Percentiles rank a stretch among this genome's conserved stretches.
phyloP scores from a whole-genome alignment of 2,113 vertebrate genomes.

The Sander lucioperca region DNA sequence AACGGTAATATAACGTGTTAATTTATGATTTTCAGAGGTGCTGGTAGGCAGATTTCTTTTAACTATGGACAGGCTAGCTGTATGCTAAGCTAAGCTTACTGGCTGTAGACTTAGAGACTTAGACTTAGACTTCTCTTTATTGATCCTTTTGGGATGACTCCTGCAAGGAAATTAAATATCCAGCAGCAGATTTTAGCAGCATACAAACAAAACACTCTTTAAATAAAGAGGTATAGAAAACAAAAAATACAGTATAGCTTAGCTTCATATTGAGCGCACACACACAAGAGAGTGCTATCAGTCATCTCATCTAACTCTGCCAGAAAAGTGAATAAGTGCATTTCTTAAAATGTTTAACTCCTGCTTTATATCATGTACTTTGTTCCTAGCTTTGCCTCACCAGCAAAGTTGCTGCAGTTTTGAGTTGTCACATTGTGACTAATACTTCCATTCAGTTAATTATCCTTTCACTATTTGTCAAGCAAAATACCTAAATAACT shows the following conservation, averaged over 20 bases:
- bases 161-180: no score
- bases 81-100: not conserved
- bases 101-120: no score
- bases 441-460: not conserved
- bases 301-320: not conserved
- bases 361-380: not conserved
- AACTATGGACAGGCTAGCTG: not conserved
- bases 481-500: not conserved
- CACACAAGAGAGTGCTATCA: not conserved
- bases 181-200: no score
- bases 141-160: no score
- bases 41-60: not conserved
- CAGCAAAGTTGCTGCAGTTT: no score
- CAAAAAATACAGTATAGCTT: no score
- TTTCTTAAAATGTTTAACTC: not conserved
- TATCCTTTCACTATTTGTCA: not conserved
- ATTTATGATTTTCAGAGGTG: no score
- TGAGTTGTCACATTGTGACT: not conserved
- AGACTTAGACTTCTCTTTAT: no score
- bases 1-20: not conserved
- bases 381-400: not conserved
- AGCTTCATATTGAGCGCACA: no score
- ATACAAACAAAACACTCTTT: no score
- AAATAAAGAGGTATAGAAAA: no score
- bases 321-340: not conserved